Conservation (phyloP, 2,797 vertebrate genomes). For the Micrastur ruficollis region DNA sequence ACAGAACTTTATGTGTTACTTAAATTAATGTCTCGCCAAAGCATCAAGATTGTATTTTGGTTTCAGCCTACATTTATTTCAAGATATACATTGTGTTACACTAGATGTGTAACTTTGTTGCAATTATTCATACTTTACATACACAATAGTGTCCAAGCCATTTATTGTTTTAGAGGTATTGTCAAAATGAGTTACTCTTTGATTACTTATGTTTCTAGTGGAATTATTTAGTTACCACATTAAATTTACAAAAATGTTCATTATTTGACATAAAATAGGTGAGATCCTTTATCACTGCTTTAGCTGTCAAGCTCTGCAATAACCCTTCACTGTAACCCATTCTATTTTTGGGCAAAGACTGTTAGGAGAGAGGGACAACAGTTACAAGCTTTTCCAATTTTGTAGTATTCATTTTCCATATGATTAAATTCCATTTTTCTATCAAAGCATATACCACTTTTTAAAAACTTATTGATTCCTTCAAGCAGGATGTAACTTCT, state of each 20-base stretch:
- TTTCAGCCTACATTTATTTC: neutral
- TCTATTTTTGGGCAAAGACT: neutral
- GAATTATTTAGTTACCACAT: neutral
- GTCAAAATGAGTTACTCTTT: slow-evolving; percentile 14
- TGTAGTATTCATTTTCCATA: neutral
- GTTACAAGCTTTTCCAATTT: neutral
- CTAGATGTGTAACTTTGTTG: neutral
- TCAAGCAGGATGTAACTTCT: neutral
- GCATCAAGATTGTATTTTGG: neutral
- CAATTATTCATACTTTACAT: neutral
- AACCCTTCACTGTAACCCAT: neutral
- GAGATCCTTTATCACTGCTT: neutral
- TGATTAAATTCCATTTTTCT: neutral
- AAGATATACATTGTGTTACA: neutral
- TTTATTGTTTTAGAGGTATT: neutral
- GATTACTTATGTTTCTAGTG: neutral
- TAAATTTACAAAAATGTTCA: neutral
- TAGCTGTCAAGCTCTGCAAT: neutral
- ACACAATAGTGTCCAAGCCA: neutral
- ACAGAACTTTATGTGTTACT: neutral
- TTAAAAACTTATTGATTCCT: neutral
- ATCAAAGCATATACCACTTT: neutral
- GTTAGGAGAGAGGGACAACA: neutral
- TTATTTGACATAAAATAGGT: slow-evolving; percentile 11
- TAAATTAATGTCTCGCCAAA: neutral